Evolutionary conservation across 2,797 vertebrate species (phyloP).

Genomic region (Clarias platycephalus): DNA sequence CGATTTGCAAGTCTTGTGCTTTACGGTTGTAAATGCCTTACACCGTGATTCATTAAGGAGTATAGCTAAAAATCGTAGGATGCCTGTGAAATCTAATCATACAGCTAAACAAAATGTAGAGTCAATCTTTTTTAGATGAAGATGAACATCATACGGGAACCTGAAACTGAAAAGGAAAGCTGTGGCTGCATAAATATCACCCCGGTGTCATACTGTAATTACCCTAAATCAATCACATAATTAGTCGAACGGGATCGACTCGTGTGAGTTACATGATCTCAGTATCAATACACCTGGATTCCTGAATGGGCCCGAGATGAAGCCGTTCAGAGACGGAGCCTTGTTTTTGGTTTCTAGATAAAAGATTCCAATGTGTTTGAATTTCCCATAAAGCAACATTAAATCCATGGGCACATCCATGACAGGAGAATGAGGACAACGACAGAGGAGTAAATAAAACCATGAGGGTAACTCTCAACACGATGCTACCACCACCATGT

Average conservation of each 20-base stretch:
- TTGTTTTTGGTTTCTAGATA: not conserved
- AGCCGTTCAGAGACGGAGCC: not conserved
- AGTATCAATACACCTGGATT: not conserved
- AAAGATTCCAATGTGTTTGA: not conserved
- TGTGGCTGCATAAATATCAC: not conserved
- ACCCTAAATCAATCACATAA: not conserved
- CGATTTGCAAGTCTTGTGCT: not conserved
- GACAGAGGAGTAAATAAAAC: not conserved
- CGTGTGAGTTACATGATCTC: not conserved
- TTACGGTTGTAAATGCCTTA: not conserved
- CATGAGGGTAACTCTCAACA: not conserved
- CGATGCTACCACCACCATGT: constrained; percentile 4
- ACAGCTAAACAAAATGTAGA: not conserved
- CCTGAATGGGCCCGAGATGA: not conserved
- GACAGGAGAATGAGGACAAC: not conserved
- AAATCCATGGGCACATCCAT: not conserved
- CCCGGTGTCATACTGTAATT: not conserved
- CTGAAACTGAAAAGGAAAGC: not conserved
- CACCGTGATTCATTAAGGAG: not conserved
- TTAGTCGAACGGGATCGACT: not conserved
- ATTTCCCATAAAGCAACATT: not conserved
- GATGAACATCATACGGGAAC: not conserved
- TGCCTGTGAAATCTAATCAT: not conserved
- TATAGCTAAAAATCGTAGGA: not conserved
- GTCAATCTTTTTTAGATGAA: not conserved